Conservation (phyloP, 2,888 invertebrate species). For the Vesta saturnalis region DNA sequence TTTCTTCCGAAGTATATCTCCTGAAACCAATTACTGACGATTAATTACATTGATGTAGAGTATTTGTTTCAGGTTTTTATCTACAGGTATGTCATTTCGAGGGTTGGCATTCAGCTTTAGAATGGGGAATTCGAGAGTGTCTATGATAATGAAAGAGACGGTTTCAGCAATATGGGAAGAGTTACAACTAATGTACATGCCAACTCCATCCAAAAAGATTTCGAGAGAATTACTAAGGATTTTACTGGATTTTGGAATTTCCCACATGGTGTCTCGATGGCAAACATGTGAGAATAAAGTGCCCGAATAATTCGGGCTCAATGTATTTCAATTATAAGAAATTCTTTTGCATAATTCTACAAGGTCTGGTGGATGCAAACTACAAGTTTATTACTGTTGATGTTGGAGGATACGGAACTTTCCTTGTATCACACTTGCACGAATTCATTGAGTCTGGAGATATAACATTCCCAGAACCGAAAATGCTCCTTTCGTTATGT, state of each 20-base stretch:
- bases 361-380: no score
- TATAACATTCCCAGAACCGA: background rate
- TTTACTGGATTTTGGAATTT: background rate
- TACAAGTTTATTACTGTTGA: background rate
- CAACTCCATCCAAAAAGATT: background rate
- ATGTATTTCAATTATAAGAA: no score
- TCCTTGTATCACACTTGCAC: background rate
- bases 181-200: background rate
- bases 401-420: background rate
- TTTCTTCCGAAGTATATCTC: background rate
- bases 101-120: background rate
- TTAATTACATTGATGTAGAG: background rate
- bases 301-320: no score
- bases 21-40: background rate
- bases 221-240: background rate
- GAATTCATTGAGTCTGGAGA: background rate
- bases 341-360: no score
- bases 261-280: background rate
- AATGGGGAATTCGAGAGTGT: background rate
- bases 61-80: background rate
- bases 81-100: background rate
- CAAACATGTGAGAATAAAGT: background rate
- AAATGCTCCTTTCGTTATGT: background rate
- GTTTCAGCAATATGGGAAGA: background rate
- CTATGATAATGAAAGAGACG: background rate